A percentile compares a stretch with the other conserved stretches of the same genome.
These are phyloP conservation scores for Smittia sp. DNA, from an alignment of 2,888 invertebrate species.

Conservation along the genomic window DNA sequence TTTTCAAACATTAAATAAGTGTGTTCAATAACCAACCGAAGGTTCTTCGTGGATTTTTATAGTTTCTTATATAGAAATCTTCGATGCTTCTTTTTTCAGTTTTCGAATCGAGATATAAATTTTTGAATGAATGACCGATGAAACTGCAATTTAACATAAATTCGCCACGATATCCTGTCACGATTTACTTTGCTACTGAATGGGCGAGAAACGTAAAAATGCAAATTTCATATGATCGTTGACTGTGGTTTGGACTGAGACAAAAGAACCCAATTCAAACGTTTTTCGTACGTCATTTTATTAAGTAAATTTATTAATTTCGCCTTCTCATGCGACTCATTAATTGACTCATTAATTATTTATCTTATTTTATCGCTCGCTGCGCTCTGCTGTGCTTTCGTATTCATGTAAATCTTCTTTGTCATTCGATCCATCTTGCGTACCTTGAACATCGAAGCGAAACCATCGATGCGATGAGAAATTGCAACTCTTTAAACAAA, in stretches of 20 bases:
- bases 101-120: not conserved
- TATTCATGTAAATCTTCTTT: constrained; percentile 11
- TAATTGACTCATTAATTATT: constrained; percentile 23
- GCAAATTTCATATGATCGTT: not conserved
- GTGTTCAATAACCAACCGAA: not conserved
- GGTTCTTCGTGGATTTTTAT: not conserved
- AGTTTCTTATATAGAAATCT: not conserved
- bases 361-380: not conserved
- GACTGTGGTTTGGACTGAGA: not conserved
- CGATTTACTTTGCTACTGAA: not conserved
- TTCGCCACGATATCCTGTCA: not conserved
- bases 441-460: not conserved
- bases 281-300: not conserved
- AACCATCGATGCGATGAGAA: constrained; percentile 8
- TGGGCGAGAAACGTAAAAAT: not conserved
- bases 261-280: not conserved
- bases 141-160: not conserved
- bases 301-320: not conserved
- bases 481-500: not conserved
- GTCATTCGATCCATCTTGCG: constrained; percentile 16
- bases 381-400: not conserved
- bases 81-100: not conserved
- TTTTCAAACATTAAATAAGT: not conserved
- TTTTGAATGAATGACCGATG: not conserved
- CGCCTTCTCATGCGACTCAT: not conserved